A percentile compares a stretch with the other conserved stretches of the same genome.
Conservation (phyloP, 37 sponge, comb jelly and placozoan genomes). For the Chondrosia reniformis region DNA sequence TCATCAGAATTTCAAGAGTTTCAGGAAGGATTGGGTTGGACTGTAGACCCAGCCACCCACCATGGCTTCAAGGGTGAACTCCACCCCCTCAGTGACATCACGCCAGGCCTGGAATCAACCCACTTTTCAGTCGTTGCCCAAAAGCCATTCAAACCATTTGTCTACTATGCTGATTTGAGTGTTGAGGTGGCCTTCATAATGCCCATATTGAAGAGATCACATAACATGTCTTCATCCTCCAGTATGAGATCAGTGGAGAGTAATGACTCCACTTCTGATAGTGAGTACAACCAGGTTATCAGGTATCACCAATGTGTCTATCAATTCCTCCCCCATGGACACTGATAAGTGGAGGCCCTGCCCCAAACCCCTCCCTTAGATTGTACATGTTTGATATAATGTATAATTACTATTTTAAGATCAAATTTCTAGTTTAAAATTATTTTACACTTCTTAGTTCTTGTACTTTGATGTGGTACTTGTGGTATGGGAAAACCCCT, state of each 20-base stretch:
- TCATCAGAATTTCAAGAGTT: slow-evolving; percentile 70
- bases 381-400: too few species aligned
- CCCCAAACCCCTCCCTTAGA: too few species aligned
- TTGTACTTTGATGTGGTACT: too few species aligned
- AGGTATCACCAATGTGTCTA: too few species aligned
- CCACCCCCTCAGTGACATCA: slow-evolving; percentile 16
- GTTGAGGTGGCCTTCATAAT: slow-evolving; percentile 78
- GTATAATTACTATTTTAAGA: too few species aligned
- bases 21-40: slow-evolving; percentile 80
- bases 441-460: too few species aligned
- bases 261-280: slow-evolving; percentile 37
- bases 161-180: slow-evolving; percentile 73
- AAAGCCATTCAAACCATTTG: slow-evolving; percentile 59
- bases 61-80: slow-evolving; percentile 75
- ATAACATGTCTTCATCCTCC: slow-evolving; percentile 26
- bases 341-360: too few species aligned
- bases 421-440: too few species aligned
- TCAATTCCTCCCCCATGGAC: too few species aligned
- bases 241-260: slow-evolving; percentile 65
- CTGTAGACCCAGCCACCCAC: slow-evolving; percentile 67
- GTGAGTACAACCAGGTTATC: too few species aligned
- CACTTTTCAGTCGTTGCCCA: slow-evolving; percentile 32
- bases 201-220: slow-evolving; percentile 33
- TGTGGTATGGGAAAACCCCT: too few species aligned
- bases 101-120: not conserved